Evolutionary conservation across 1,140 invertebrate species (phyloP).

Genomic region (Pissodes strobi): DNA sequence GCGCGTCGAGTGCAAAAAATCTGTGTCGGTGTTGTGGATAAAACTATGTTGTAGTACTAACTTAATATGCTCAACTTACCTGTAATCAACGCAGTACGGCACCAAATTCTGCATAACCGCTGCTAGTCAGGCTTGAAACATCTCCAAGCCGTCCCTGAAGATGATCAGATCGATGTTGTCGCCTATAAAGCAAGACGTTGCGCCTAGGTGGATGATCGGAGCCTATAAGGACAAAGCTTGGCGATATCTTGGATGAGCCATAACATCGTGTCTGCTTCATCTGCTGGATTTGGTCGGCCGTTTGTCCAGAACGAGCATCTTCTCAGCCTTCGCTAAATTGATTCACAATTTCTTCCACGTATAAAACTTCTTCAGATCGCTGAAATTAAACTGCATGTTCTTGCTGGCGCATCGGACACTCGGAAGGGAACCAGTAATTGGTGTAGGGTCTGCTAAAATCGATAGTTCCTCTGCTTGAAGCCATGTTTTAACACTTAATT

Average conservation of each 20-base stretch:
- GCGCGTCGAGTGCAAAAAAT: too few species aligned
- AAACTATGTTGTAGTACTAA: too few species aligned
- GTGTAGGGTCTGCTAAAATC: slow-evolving; percentile 25
- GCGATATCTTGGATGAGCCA: slow-evolving; percentile 98
- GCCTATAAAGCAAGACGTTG: slow-evolving; percentile 96
- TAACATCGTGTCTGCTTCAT: slow-evolving; percentile 99
- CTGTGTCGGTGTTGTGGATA: too few species aligned
- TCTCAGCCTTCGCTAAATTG: slow-evolving; percentile 86
- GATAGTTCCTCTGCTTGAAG: slow-evolving; percentile 16
- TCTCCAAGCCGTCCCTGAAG: slow-evolving; percentile 83
- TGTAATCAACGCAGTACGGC: slow-evolving; percentile 82
- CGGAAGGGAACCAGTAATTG: slow-evolving; percentile 80
- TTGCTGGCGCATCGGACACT: slow-evolving; percentile 89
- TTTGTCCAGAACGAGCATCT: too few species aligned
- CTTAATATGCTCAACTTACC: too few species aligned
- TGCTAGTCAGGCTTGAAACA: slow-evolving; percentile 85
- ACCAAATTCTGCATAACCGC: slow-evolving; percentile 78
- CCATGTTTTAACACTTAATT: too few species aligned
- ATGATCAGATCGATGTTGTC: slow-evolving; percentile 97
- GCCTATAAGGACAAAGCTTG: slow-evolving; percentile 86
- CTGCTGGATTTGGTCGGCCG: too few species aligned
- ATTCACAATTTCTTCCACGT: slow-evolving; percentile 93
- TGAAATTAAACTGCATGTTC: slow-evolving; percentile 95
- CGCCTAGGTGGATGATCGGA: slow-evolving; percentile 96
- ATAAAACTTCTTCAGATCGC: slow-evolving; percentile 92